These are phyloP conservation scores for Apostichopus parvimensis DNA, from an alignment of 35 echinoderm and acorn worm species.

Conservation along the genomic window DNA sequence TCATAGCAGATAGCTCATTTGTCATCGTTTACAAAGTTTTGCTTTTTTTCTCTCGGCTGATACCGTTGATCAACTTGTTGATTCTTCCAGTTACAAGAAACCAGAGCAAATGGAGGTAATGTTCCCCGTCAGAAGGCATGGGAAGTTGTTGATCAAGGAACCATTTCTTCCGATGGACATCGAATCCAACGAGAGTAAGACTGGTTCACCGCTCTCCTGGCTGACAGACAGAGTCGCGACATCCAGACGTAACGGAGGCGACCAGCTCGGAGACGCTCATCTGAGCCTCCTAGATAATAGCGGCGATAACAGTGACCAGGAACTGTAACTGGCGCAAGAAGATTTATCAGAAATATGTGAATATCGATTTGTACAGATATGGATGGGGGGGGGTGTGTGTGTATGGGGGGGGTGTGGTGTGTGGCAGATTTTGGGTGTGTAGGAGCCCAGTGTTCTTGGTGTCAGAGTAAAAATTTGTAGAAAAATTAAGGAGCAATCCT, in stretches of 20 bases:
- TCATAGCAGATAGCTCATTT: too few relatives aligned
- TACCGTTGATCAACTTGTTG: background rate
- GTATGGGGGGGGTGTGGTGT: background rate
- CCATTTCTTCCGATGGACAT: background rate
- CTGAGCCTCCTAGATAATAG: background rate
- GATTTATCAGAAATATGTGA: too few relatives aligned
- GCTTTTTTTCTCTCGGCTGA: background rate
- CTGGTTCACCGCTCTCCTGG: background rate
- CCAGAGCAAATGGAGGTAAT: background rate
- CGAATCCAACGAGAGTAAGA: background rate
- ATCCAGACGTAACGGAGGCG: background rate
- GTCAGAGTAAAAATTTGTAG: too few relatives aligned
- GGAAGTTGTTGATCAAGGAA: background rate
- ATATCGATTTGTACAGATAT: too few relatives aligned
- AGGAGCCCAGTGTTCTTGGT: background rate
- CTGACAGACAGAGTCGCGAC: background rate
- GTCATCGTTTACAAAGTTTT: background rate
- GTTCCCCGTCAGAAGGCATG: background rate
- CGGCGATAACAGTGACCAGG: constrained; percentile 9
- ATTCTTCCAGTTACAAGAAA: constrained; percentile 13
- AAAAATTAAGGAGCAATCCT: too few relatives aligned
- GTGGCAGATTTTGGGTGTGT: background rate
- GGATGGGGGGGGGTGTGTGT: background rate
- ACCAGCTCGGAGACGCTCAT: background rate
- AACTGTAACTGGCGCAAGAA: background rate